These are phyloP conservation scores for Celastrina argiolus DNA, from an alignment of 2,888 invertebrate genomes.

Conservation along the genomic window DNA sequence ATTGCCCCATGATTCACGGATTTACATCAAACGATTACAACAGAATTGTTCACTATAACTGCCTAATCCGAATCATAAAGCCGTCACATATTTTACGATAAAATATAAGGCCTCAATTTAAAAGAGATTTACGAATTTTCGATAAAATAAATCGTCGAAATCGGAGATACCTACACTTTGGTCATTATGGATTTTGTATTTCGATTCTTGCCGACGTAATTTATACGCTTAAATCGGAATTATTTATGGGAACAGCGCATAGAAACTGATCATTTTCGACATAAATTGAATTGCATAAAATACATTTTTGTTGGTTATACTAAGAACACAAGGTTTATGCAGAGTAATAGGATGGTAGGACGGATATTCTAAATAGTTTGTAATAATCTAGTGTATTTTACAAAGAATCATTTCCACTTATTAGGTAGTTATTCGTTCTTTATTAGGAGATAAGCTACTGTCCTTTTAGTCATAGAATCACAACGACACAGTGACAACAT, in stretches of 20 bases:
- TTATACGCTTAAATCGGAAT: not conserved
- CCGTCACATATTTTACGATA: slow-evolving; percentile 16
- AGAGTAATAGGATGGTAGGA: not conserved
- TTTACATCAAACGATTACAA: not conserved
- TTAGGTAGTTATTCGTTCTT: too few relatives aligned
- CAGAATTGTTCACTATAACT: slow-evolving; percentile 1
- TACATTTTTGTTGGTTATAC: too few relatives aligned
- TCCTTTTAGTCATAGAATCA: too few relatives aligned
- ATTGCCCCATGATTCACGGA: not conserved
- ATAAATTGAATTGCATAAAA: too few relatives aligned
- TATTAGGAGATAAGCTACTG: too few relatives aligned
- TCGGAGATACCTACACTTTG: slow-evolving; percentile 8
- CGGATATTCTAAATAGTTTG: not conserved
- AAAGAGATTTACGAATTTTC: slow-evolving; percentile 14
- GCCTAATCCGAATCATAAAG: slow-evolving; percentile 12
- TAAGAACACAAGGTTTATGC: not conserved
- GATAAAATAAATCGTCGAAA: slow-evolving; percentile 8
- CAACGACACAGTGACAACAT: too few relatives aligned
- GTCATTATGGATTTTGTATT: not conserved
- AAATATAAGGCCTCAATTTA: slow-evolving; percentile 17
- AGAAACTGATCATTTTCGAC: not conserved
- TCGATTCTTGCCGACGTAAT: not conserved
- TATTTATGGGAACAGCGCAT: not conserved
- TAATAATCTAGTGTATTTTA: too few relatives aligned
- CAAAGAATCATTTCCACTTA: too few relatives aligned